Evolutionary conservation across 2,888 invertebrate genomes (phyloP).

Genomic region (Choreutis nemorana): DNA sequence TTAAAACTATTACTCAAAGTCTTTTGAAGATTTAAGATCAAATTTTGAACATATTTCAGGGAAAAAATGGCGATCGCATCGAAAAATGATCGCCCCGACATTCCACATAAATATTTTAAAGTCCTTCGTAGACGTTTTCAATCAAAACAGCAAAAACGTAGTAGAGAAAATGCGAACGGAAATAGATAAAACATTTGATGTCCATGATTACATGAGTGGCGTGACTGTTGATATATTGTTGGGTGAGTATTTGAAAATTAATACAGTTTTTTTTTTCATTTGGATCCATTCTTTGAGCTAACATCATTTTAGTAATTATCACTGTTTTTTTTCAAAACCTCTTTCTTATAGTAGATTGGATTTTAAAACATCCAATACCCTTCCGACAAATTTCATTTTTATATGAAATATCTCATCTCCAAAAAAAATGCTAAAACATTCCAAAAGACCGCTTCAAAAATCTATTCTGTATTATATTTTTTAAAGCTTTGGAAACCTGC

Average conservation of each 20-base stretch:
- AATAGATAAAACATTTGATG: constrained; percentile 76
- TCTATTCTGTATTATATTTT: no score
- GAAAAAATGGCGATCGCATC: constrained; percentile 80
- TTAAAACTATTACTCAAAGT: neutral
- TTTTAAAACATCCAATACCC: no score
- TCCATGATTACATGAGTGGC: constrained; percentile 81
- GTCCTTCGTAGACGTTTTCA: constrained; percentile 80
- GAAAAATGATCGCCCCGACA: constrained; percentile 85
- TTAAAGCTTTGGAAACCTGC: no score
- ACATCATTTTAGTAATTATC: constrained; percentile 2
- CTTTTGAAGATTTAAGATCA: neutral
- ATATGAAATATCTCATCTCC: no score
- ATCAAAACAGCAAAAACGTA: constrained; percentile 75
- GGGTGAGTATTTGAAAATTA: constrained; percentile 34
- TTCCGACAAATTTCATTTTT: no score
- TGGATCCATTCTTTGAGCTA: constrained; percentile 1
- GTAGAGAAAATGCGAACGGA: constrained; percentile 72
- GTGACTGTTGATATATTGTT: constrained; percentile 81
- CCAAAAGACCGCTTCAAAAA: no score
- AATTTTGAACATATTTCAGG: constrained; percentile 40
- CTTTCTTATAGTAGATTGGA: no score
- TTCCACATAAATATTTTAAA: constrained; percentile 86
- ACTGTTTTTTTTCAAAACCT: constrained; percentile 3
- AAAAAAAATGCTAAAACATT: no score
- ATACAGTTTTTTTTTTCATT: constrained; percentile 4